Conservation (phyloP, 1,140 invertebrate genomes). For the Zaprionus capensis region DNA sequence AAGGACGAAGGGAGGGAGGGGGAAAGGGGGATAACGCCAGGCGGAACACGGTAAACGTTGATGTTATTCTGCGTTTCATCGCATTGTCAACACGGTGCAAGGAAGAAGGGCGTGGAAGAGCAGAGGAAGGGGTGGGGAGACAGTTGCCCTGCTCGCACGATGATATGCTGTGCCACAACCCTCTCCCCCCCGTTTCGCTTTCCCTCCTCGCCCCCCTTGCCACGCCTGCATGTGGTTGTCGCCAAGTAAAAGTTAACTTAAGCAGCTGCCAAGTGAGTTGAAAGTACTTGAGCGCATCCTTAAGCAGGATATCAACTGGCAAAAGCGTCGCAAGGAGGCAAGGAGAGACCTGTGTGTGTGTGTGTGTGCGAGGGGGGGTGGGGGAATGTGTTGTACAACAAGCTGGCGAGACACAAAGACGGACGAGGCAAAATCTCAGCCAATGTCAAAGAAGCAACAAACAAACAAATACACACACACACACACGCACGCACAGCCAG, state of each 20-base stretch:
- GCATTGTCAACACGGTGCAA: slow-evolving; percentile 62
- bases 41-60: slow-evolving; percentile 35
- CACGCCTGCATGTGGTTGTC: not conserved
- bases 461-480: slow-evolving; percentile 18
- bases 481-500: slow-evolving; percentile 5
- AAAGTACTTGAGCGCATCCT: slow-evolving; percentile 83
- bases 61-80: slow-evolving; percentile 44
- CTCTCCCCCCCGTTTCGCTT: not conserved
- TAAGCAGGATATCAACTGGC: slow-evolving; percentile 83
- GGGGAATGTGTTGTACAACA: slow-evolving; percentile 13
- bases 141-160: not conserved
- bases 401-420: slow-evolving; percentile 25
- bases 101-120: not conserved
- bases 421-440: slow-evolving; percentile 66
- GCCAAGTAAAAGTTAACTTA: slow-evolving; percentile 78
- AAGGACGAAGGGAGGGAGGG: not conserved
- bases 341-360: slow-evolving; percentile 6
- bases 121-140: too few species aligned
- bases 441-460: slow-evolving; percentile 43
- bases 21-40: not conserved
- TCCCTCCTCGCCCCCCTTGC: not conserved
- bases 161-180: slow-evolving; percentile 7
- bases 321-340: slow-evolving; percentile 71
- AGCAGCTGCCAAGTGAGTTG: slow-evolving; percentile 82
- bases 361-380: slow-evolving; percentile 13